Base-by-base conservation (phyloP, 2,797 vertebrate species). In the Pseudomugil tenellus region DNA sequence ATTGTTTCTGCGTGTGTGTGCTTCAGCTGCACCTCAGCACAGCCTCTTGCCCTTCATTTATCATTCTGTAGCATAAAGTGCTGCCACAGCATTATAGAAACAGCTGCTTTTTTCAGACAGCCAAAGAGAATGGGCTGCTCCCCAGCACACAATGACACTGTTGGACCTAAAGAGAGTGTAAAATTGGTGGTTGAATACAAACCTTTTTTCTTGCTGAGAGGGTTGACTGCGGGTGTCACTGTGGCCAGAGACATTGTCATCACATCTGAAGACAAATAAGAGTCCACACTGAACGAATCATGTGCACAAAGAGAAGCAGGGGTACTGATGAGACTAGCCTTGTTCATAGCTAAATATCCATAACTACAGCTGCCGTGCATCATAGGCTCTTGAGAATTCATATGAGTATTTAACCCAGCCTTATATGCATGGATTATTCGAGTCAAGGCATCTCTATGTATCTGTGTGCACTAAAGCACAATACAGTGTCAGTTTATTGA, bases 21-120 rank as follows among this genome's bases (percentile, higher is more conserved):
- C 71, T 88, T 92, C 89, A 90, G 86, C 88, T 91, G 88, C 90
- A 89, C 67, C 80, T 84, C 87, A 82, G 86, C 79, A 85, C 84
- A 81, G 82, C 88, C 75, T 74, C 84, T 81, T 91, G 73, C 72
- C 84, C 88, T 88, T 88, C 92, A 96, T 98, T 95, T 94, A 94
- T 97, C 95, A 96, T 94, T 92, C 89, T 87, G 91, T 91, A 88
- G 82, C 87, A 89, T 92, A 91, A 93, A 93, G 92, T 92, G 89
- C 92, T 91, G 92, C 90, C 89, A 91, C 87, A 80, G 91, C 91
- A 67, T 90, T 93, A 92, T 95, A 90, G 77, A 92, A 96, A 95
- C 96, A 98, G 97, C 97, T 98, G 97, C 96, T 96, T 96, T 95
- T 84, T 83, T 74, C 81, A 87, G 81, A 77, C 83, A 62, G 74